Percentiles rank a stretch among this genome's conserved stretches.
phyloP scores from a whole-genome alignment of 2,113 vertebrate genomes.

The Lamprotornis superbus region DNA sequence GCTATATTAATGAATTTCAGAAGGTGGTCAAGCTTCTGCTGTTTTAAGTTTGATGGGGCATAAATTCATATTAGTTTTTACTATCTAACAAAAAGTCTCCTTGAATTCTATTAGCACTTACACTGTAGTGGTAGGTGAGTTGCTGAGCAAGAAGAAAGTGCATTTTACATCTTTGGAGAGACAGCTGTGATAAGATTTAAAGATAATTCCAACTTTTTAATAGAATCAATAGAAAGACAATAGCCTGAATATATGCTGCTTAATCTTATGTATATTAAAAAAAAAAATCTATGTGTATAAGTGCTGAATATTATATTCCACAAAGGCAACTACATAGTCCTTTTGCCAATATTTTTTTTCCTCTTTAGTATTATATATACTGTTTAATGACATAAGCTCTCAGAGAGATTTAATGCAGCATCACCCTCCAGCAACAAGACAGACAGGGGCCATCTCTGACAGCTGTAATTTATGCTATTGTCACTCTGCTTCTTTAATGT shows the following conservation, averaged over 20 bases:
- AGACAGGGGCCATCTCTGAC: not conserved
- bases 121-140: not conserved
- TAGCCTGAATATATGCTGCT: not conserved
- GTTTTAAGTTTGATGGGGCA: not conserved
- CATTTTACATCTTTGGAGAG: not conserved
- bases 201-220: not conserved
- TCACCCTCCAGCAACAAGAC: not conserved
- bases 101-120: not conserved
- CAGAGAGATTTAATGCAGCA: not conserved
- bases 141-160: not conserved
- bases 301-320: not conserved
- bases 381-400: not conserved
- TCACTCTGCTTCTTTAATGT: not conserved
- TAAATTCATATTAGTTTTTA: not conserved
- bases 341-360: not conserved
- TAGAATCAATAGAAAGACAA: not conserved
- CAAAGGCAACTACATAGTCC: not conserved
- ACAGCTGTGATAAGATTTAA: not conserved
- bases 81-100: not conserved
- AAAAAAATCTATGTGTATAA: not conserved
- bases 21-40: not conserved
- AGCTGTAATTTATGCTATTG: not conserved
- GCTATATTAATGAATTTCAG: not conserved
- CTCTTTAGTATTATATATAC: not conserved
- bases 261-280: not conserved